Base-by-base conservation (phyloP, 2,113 vertebrate species). In the Girardinichthys multiradiatus region DNA sequence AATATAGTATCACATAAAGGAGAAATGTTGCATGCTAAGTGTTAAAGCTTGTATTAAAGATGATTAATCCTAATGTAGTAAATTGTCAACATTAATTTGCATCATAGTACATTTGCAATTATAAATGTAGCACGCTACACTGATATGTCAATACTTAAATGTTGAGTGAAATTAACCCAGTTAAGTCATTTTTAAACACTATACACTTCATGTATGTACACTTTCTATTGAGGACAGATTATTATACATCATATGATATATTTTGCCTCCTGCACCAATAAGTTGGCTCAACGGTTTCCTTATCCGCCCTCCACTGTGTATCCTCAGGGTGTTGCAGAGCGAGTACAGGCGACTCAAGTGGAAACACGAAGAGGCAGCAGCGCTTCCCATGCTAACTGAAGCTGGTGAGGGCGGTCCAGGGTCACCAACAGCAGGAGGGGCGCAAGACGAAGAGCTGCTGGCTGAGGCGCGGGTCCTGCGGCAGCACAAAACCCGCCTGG, bases 401-500 rank as follows among this genome's bases (percentile, higher is more conserved):
- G 92, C 93, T 0, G 94, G 94, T n/a, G 91, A 95, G 0, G 94
- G 94, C 1, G 79, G 72, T 1, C 83, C 76, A 1, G 90, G 83
- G 26, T 92, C 91, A 2, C 90, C 89, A 0, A 90, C 82, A 0
- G 86, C 88, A 0, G 93, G 91, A 1, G 96, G 92, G 26, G 89
- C 93, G 1, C 91, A 82, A 24, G 97, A 97, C 0, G 95, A 98
- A 1, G 97, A 99, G 88, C 96, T 99, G 10, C 92, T 99, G 88
- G 97, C 97, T 0, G 98, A 99, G 72, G 98, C 98, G 0, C 93
- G 97, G 4, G 95, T 99, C 70, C 95, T 99, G 3, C 94, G 98
- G 33, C 98, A 99, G 83, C 98, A 99, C 93, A 99, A 99, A 91
- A 97, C 95, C 37, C 96, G 97, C n/a, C 94, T 99, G 84, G 98